These are phyloP conservation scores for Seriola dumerili DNA, from an alignment of 2,113 vertebrate genomes.

Conservation along the genomic window DNA sequence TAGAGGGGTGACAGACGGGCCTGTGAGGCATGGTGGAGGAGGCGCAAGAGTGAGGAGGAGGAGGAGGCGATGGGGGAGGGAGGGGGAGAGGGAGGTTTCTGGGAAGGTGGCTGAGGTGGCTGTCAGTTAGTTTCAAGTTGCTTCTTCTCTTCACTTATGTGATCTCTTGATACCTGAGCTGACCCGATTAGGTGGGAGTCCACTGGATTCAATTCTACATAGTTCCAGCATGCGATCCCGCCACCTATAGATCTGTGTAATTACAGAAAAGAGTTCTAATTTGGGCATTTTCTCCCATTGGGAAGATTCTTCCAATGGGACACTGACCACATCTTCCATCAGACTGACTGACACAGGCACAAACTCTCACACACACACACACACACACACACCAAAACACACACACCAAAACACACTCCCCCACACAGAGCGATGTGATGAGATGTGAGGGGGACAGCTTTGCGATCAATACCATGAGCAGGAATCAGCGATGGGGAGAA, in stretches of 20 bases:
- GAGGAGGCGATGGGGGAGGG: constrained; percentile 13
- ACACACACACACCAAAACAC: constrained; percentile 47
- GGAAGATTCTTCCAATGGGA: constrained; percentile 51
- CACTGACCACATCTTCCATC: constrained; percentile 66
- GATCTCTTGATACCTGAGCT: constrained; percentile 70
- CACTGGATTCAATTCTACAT: constrained; percentile 48
- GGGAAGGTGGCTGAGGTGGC: constrained; percentile 48
- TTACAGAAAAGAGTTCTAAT: constrained; percentile 50
- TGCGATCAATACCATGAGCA: constrained; percentile 88
- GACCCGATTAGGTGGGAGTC: constrained; percentile 65
- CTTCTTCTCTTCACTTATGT: constrained; percentile 63
- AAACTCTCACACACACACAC: constrained; percentile 57
- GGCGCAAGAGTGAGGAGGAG: constrained; percentile 45
- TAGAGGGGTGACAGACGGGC: constrained; percentile 88
- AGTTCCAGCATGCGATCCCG: background rate
- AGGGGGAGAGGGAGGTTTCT: constrained; percentile 6
- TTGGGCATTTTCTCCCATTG: constrained; percentile 37
- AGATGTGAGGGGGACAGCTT: constrained; percentile 79
- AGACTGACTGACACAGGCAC: constrained; percentile 53
- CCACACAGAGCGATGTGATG: constrained; percentile 82
- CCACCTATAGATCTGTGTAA: constrained; percentile 41
- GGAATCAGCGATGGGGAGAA: constrained; percentile 88
- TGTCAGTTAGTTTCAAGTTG: constrained; percentile 67
- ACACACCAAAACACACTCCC: constrained; percentile 50
- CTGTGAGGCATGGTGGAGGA: constrained; percentile 75